Base-by-base conservation (phyloP, 2,113 vertebrate genomes). In the Ictidomys tridecemlineatus region DNA sequence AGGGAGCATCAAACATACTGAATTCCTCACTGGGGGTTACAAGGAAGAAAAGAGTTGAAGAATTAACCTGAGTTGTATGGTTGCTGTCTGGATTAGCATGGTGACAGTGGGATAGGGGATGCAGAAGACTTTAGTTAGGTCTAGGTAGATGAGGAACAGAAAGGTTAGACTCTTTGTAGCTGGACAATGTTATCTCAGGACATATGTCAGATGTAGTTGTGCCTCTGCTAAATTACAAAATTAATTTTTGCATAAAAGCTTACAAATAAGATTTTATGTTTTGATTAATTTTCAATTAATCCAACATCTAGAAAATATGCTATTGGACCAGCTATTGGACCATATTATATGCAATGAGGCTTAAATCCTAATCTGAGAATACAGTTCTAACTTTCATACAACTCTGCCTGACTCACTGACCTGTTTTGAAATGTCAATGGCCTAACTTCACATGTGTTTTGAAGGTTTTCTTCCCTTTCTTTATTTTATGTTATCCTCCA, bases 231-330 rank as follows among this genome's bases (percentile, higher is more conserved):
- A 91, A 85, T 73, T 78, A 90, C 22, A 86, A 76, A 39, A 83
- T 89, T 85, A 78, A 93, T 72, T 96, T 85, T 87, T 83, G 32
- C 37, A 91, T 32, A 93, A 78, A 85, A 77, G 17, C 45, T 79
- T 94, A 51, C 88, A 97, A 96, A 96, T 93, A 95, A 86, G 39
- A 70, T 85, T 92, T 86, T 73, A 63, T 5, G n/a, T 65, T 84
- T 97, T 95, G 32, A 45, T 86, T 92, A 87, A 91, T 53, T 74
- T 94, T 91, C 61, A 91, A 86, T 87, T 93, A 93, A 84, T 69
- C 45, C 1, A 96, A 77, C 12, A 48, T 61, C 42, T 63, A 96
- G 72, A 94, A 90, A 89, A 96, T 51, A 88, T 78, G 77, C 26
- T 67, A 77, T 28, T 85, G 67, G 97, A 85, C 34, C 34, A 93